Conservation (phyloP, 2,113 vertebrate species). For the Archilochus colubris region DNA sequence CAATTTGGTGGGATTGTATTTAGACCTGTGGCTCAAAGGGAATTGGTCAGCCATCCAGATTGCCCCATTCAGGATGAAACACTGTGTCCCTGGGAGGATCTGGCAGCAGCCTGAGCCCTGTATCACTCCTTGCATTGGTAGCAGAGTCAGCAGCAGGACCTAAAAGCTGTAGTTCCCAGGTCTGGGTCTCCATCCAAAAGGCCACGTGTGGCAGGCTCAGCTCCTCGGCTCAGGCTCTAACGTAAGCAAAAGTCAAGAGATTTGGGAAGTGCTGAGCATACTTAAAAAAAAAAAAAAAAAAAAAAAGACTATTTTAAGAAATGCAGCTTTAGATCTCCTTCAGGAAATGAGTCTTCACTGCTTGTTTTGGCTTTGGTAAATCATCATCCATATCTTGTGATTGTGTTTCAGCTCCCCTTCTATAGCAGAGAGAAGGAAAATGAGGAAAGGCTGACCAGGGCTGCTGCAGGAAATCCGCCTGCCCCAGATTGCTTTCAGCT, state of each 20-base stretch:
- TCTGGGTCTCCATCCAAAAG: neutral
- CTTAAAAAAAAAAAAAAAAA: neutral
- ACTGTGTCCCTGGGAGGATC: neutral
- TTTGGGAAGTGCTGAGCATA: neutral
- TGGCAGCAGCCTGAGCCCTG: neutral
- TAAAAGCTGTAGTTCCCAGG: neutral
- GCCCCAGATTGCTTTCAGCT: neutral
- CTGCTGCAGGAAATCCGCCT: constrained; percentile 34
- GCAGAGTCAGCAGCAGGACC: neutral
- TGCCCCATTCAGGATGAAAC: neutral
- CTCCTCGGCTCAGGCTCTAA: neutral
- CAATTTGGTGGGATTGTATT: neutral
- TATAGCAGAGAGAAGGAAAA: neutral
- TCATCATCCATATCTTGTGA: constrained; percentile 11
- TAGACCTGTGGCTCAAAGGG: neutral
- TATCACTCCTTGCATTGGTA: neutral
- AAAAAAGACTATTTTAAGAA: constrained; percentile 51
- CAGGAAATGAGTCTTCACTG: constrained; percentile 17
- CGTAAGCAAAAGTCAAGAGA: neutral
- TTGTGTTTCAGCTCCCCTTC: neutral
- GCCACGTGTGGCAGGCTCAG: neutral
- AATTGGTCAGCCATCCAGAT: fast-evolving
- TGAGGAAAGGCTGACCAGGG: constrained; percentile 25
- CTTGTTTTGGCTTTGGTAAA: constrained; percentile 3
- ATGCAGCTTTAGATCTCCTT: constrained; percentile 28